Evolutionary conservation across 2,888 invertebrate genomes (phyloP).

Genomic region (Alloplasta piceator): DNA sequence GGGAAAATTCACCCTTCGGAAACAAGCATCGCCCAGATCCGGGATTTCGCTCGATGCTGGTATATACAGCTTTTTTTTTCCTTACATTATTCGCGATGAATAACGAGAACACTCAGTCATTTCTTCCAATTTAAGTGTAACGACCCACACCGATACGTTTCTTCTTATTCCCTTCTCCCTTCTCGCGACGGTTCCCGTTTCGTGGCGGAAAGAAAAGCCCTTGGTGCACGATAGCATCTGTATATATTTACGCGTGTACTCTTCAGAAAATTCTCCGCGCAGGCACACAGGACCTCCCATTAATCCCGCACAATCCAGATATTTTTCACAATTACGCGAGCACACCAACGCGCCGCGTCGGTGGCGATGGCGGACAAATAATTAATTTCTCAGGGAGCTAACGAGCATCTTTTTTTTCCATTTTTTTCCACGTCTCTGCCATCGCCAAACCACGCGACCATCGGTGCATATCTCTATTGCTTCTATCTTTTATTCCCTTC

Average conservation of each 20-base stretch:
- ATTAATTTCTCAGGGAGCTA: conserved; percentile 83
- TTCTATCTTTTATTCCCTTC: conserved; percentile 20
- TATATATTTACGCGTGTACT: conserved; percentile 48
- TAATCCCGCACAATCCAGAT: conserved; percentile 83
- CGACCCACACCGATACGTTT: conserved; percentile 83
- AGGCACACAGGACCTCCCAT: conserved; percentile 66
- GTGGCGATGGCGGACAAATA: conserved; percentile 81
- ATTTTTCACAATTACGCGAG: conserved; percentile 83
- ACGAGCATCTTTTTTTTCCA: conserved; percentile 77
- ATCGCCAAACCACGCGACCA: conserved; percentile 56
- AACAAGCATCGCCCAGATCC: conserved; percentile 43
- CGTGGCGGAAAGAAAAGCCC: conserved; percentile 56
- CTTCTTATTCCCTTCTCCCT: conserved; percentile 81
- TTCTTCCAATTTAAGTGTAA: conserved; percentile 83
- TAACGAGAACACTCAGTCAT: conserved; percentile 83
- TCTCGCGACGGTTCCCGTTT: conserved; percentile 32
- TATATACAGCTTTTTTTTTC: conserved; percentile 71
- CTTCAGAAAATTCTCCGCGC: conserved; percentile 54
- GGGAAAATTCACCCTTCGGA: conserved; percentile 65
- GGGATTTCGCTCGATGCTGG: conserved; percentile 42
- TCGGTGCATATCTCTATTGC: conserved; percentile 47
- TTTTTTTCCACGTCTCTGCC: conserved; percentile 67
- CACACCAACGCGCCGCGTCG: conserved; percentile 67
- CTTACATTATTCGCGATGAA: conserved; percentile 82
- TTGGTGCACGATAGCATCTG: conserved; percentile 43